Conservation (phyloP, 2,888 invertebrate genomes). For the Volucella inflata region DNA sequence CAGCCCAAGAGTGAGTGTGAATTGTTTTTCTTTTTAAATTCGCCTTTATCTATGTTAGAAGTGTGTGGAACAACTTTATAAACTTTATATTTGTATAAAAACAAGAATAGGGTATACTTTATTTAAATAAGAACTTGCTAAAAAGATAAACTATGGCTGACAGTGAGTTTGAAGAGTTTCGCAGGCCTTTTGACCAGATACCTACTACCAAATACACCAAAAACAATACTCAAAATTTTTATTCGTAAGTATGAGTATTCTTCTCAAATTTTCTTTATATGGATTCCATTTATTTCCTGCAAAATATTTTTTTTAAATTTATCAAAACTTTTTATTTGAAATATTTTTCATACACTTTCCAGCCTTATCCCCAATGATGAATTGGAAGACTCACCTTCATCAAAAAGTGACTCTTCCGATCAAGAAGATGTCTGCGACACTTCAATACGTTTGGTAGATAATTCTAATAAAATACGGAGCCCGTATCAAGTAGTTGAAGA, state of each 20-base stretch:
- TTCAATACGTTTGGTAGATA: slow-evolving; percentile 51
- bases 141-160: slow-evolving; percentile 89
- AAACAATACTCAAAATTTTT: slow-evolving; percentile 89
- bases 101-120: slow-evolving; percentile 27
- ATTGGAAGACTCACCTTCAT: slow-evolving; percentile 90
- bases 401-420: slow-evolving; percentile 89
- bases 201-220: slow-evolving; percentile 90
- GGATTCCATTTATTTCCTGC: background rate
- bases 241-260: slow-evolving; percentile 94
- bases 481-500: slow-evolving; percentile 82
- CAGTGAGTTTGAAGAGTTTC: slow-evolving; percentile 96
- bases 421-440: slow-evolving; percentile 85
- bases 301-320: slow-evolving; percentile 2
- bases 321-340: background rate
- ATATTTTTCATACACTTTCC: slow-evolving; percentile 77
- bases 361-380: slow-evolving; percentile 95
- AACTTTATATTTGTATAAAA: slow-evolving; percentile 17
- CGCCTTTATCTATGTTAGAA: slow-evolving; percentile 28
- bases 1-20: slow-evolving; percentile 63
- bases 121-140: background rate
- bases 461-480: slow-evolving; percentile 76
- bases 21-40: slow-evolving; percentile 71
- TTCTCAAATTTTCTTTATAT: slow-evolving; percentile 20
- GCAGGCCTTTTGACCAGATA: slow-evolving; percentile 92
- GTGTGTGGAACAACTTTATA: slow-evolving; percentile 23